phyloP scores from a whole-genome alignment of 2,797 vertebrate species.

The Typhlichthys eigenmanni region DNA sequence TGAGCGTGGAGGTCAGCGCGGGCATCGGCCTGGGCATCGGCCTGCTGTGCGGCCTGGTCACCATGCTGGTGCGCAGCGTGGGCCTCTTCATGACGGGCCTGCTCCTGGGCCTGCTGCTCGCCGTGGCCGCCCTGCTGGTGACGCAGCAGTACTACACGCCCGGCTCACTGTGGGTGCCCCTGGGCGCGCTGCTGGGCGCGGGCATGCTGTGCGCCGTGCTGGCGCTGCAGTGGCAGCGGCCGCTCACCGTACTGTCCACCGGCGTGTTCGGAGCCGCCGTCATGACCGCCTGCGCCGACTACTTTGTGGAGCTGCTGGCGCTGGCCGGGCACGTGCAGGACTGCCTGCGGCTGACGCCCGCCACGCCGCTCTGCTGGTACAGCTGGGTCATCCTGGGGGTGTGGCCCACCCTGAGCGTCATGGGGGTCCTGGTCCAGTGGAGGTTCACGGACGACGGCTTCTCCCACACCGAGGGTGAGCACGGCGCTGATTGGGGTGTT shows the following conservation, averaged over 20 bases:
- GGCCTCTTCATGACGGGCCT: conserved; percentile 90
- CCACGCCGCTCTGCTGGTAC: conserved; percentile 85
- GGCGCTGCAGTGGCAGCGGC: conserved; percentile 86
- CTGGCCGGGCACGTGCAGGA: conserved; percentile 78
- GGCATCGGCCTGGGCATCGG: conserved; percentile 89
- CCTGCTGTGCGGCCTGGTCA: conserved; percentile 88
- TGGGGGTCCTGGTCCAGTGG: conserved; percentile 87
- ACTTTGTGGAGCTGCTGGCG: conserved; percentile 84
- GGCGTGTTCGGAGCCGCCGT: conserved; percentile 83
- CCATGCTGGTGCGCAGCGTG: conserved; percentile 87
- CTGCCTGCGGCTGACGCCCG: conserved; percentile 75
- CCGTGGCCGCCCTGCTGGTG: conserved; percentile 76
- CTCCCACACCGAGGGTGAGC: conserved; percentile 85
- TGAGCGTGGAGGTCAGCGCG: conserved; percentile 85
- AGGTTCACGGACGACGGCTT: conserved; percentile 83
- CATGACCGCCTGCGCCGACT: conserved; percentile 84
- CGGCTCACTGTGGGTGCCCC: conserved; percentile 84
- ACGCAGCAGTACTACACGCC: conserved; percentile 81
- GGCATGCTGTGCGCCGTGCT: conserved; percentile 86
- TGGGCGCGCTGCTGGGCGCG: conserved; percentile 80
- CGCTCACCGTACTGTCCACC: conserved; percentile 84
- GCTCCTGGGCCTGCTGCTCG: conserved; percentile 84
- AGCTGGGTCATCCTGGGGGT: conserved; percentile 87
- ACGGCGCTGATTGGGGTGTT: neutral
- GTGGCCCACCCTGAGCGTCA: conserved; percentile 83